Conservation (phyloP, 2,888 invertebrate species). For the Phorcus lineatus region DNA sequence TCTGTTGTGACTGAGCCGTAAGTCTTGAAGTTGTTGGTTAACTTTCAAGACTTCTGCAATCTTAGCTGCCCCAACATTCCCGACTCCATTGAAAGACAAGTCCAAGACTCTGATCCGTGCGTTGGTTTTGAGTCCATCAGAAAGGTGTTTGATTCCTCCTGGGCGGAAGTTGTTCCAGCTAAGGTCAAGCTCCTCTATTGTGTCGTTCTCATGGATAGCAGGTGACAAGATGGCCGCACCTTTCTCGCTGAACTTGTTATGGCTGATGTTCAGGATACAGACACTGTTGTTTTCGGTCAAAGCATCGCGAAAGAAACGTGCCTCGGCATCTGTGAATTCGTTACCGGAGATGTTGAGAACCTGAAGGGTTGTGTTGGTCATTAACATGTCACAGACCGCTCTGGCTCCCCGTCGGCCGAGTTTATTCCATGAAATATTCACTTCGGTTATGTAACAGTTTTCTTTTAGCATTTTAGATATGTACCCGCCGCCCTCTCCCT, state of each 20-base stretch:
- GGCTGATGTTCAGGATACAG: conserved; percentile 76
- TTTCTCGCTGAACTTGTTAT: conserved; percentile 77
- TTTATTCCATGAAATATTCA: conserved; percentile 62
- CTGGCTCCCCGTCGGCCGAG: conserved; percentile 52
- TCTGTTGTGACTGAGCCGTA: conserved; percentile 64
- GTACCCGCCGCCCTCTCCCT: conserved; percentile 59
- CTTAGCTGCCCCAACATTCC: conserved; percentile 65
- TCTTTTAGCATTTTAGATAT: conserved; percentile 67
- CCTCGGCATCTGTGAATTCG: conserved; percentile 17
- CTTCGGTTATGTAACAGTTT: conserved; percentile 65
- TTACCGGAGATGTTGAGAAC: conserved; percentile 57
- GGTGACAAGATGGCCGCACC: conserved; percentile 74
- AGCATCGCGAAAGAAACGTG: conserved; percentile 3
- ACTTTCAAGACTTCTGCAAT: conserved; percentile 57
- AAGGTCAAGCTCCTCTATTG: conserved; percentile 76
- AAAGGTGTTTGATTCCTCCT: conserved; percentile 47
- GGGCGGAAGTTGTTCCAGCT: conserved; percentile 62
- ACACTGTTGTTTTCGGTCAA: conserved; percentile 58
- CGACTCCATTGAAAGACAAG: conserved; percentile 79
- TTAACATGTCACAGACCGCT: conserved; percentile 56
- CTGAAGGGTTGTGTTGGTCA: conserved; percentile 57
- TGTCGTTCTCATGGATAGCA: conserved; percentile 73
- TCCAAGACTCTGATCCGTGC: conserved; percentile 53
- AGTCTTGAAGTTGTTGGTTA: conserved; percentile 67
- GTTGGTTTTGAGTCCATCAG: conserved; percentile 55